These are phyloP conservation scores for Falco biarmicus DNA, from an alignment of 2,797 vertebrate genomes.

Conservation along the genomic window DNA sequence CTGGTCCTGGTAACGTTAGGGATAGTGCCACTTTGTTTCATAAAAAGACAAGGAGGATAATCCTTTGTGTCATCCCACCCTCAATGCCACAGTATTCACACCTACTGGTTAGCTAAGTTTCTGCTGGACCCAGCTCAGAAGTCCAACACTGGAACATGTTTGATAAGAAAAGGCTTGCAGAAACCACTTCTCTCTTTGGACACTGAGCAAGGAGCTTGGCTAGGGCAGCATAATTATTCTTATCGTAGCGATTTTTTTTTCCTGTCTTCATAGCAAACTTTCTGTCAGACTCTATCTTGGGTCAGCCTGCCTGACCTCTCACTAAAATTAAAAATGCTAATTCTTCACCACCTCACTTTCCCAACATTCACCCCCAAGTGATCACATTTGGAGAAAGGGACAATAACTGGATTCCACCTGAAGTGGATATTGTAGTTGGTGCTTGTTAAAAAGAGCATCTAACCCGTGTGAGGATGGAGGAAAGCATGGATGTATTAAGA, in stretches of 20 bases:
- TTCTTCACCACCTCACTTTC: background rate
- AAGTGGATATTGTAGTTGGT: background rate
- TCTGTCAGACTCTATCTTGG: background rate
- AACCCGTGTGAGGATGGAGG: background rate
- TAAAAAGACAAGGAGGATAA: background rate
- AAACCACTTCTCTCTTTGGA: background rate
- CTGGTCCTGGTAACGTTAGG: background rate
- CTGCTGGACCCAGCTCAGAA: background rate
- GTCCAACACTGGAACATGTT: rapidly evolving
- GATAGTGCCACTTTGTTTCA: background rate
- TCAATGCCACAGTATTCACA: background rate
- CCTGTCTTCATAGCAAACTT: background rate
- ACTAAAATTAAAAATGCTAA: background rate
- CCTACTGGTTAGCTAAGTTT: background rate
- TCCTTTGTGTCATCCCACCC: background rate
- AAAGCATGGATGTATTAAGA: background rate
- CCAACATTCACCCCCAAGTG: background rate
- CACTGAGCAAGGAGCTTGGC: background rate
- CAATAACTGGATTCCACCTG: background rate
- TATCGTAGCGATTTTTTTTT: background rate
- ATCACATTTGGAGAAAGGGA: background rate
- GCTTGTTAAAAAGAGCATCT: background rate
- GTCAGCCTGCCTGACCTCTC: background rate
- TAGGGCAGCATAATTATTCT: background rate
- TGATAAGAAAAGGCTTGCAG: background rate